These are phyloP conservation scores for Rana temporaria DNA, from an alignment of 2,113 vertebrate species.

Conservation along the genomic window DNA sequence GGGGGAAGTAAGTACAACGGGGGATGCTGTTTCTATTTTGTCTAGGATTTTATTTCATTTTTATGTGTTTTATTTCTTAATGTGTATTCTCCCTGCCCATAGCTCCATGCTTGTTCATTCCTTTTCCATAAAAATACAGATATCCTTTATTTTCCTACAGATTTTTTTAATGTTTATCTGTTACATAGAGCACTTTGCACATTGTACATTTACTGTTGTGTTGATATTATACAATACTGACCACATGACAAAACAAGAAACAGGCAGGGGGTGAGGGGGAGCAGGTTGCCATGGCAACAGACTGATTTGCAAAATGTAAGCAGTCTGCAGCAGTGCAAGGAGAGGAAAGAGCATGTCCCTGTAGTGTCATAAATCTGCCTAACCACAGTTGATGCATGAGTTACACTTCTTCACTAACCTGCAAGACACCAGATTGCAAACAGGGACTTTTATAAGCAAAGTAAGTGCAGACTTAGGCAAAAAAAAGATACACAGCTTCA, in stretches of 20 bases:
- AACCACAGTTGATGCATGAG: conserved; percentile 93
- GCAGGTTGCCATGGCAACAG: conserved; percentile 92
- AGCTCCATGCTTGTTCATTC: conserved; percentile 82
- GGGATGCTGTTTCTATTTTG: conserved; percentile 78
- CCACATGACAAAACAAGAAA: conserved; percentile 87
- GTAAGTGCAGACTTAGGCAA: conserved; percentile 74
- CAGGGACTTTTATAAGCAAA: conserved; percentile 81
- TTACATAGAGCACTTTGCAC: conserved; percentile 67
- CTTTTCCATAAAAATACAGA: conserved; percentile 73
- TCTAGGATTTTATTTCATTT: conserved; percentile 66
- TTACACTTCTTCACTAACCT: conserved; percentile 92
- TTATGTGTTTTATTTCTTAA: conserved; percentile 71
- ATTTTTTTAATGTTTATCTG: conserved; percentile 67
- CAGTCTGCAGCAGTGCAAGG: conserved; percentile 90
- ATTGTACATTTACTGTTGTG: conserved; percentile 68
- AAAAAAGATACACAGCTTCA: conserved; percentile 70
- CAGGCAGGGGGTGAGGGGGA: conserved; percentile 75
- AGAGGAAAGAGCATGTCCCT: conserved; percentile 93
- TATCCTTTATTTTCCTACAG: conserved; percentile 64
- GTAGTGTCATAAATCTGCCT: conserved; percentile 98
- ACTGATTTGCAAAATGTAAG: conserved; percentile 99
- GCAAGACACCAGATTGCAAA: conserved; percentile 80
- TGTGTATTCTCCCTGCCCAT: conserved; percentile 78
- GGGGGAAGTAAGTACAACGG: conserved; percentile 95
- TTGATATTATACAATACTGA: conserved; percentile 81